phyloP scores from a whole-genome alignment of 2,797 vertebrate genomes.

The Sebastes matsubarae region DNA sequence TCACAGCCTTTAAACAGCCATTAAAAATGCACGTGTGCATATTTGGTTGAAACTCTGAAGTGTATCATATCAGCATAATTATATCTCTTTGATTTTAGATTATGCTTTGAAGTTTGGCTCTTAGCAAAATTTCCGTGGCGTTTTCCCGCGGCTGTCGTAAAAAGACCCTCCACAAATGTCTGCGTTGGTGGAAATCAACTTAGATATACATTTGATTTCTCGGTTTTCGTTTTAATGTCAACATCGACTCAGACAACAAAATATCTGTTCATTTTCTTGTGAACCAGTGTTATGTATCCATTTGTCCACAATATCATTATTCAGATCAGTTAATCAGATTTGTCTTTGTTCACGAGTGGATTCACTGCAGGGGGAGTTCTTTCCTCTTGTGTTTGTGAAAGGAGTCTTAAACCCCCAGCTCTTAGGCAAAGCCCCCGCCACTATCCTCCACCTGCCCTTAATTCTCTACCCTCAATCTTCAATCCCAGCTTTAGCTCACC shows the following conservation, averaged over 20 bases:
- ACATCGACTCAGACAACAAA: neutral
- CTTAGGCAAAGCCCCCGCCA: neutral
- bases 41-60: slow-evolving; percentile 43
- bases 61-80: slow-evolving; percentile 55
- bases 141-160: slow-evolving; percentile 8
- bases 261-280: neutral
- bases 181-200: neutral
- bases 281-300: neutral
- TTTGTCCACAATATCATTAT: neutral
- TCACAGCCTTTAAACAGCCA: slow-evolving; percentile 40
- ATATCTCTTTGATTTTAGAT: slow-evolving; percentile 61
- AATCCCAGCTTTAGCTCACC: slow-evolving; percentile 51
- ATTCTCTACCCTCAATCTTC: slow-evolving; percentile 55
- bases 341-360: neutral
- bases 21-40: slow-evolving; percentile 59
- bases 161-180: slow-evolving; percentile 5
- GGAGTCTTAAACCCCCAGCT: slow-evolving; percentile 26
- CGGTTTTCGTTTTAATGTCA: neutral
- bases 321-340: slow-evolving; percentile 10
- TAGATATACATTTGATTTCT: neutral
- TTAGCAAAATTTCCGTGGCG: slow-evolving; percentile 28
- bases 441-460: slow-evolving; percentile 47
- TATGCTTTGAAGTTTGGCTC: slow-evolving; percentile 60
- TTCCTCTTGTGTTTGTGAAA: slow-evolving; percentile 8
- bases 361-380: neutral